Evolutionary conservation across 2,113 vertebrate genomes (phyloP).

Genomic region (Alligator mississippiensis): DNA sequence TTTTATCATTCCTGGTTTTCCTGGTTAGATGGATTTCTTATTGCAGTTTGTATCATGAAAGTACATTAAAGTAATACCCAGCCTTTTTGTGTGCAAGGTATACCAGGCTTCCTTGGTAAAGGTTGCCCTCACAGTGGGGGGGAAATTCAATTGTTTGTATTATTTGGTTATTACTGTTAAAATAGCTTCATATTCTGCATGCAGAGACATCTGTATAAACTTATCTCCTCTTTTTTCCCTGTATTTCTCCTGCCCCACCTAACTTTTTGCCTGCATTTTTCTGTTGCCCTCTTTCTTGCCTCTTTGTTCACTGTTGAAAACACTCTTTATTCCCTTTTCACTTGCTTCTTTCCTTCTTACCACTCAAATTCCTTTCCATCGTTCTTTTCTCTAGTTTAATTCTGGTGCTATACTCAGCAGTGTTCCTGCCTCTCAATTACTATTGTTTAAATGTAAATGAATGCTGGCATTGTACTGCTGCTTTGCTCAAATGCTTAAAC

Average conservation of each 20-base stretch:
- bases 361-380: neutral
- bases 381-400: neutral
- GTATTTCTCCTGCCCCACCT: neutral
- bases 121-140: conserved; percentile 24
- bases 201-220: neutral
- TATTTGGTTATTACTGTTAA: neutral
- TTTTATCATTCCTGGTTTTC: neutral
- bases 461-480: conserved; percentile 6
- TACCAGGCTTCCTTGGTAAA: conserved; percentile 11
- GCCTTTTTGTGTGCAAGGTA: conserved; percentile 41
- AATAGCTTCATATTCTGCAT: neutral
- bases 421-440: neutral
- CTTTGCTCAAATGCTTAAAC: neutral
- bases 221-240: neutral
- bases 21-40: neutral
- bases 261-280: neutral
- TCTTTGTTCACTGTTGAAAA: fast-evolving
- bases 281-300: neutral
- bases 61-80: conserved; percentile 43
- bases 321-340: neutral
- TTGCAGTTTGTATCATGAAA: neutral
- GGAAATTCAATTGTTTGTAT: conserved; percentile 42
- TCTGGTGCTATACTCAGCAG: neutral
- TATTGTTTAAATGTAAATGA: conserved; percentile 41
- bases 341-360: neutral